Percentiles rank a stretch among this genome's conserved stretches.
Conservation (phyloP, 2,888 invertebrate species). For the Tiphia femorata region DNA sequence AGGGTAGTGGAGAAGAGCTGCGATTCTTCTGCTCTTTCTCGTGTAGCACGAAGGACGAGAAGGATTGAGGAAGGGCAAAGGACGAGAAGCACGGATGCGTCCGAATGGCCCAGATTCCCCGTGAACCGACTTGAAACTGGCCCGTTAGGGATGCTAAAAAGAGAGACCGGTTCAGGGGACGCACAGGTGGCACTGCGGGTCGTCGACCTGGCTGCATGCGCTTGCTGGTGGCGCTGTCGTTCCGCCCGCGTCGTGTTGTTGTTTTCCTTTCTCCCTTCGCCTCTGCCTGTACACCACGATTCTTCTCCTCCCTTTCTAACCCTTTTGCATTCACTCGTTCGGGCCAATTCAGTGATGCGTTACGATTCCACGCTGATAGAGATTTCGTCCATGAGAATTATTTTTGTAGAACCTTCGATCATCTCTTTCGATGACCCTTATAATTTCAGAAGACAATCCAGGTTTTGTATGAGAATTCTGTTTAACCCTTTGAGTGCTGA, state of each 20-base stretch:
- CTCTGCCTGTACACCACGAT: background rate
- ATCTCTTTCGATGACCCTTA: too few relatives aligned
- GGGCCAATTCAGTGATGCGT: too few relatives aligned
- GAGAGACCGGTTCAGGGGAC: conserved; percentile 29
- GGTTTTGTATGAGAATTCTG: too few relatives aligned
- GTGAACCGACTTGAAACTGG: background rate
- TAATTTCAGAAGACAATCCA: too few relatives aligned
- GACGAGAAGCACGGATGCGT: background rate
- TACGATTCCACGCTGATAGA: too few relatives aligned
- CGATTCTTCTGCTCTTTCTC: background rate
- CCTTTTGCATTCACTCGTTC: too few relatives aligned
- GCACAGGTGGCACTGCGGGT: conserved; percentile 40
- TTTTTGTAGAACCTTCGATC: too few relatives aligned
- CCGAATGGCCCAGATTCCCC: conserved; percentile 16
- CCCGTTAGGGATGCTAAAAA: conserved; percentile 17
- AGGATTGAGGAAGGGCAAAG: background rate
- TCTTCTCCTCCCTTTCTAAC: background rate
- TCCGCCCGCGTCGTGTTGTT: background rate
- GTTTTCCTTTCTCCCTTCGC: background rate
- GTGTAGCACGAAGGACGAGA: too few relatives aligned
- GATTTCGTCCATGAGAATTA: too few relatives aligned
- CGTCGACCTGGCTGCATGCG: conserved; percentile 26
- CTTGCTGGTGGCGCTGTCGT: conserved; percentile 14
- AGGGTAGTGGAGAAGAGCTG: background rate
- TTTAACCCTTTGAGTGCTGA: too few relatives aligned